phyloP scores from a whole-genome alignment of 2,888 invertebrate genomes.

The Tipula helvola region DNA sequence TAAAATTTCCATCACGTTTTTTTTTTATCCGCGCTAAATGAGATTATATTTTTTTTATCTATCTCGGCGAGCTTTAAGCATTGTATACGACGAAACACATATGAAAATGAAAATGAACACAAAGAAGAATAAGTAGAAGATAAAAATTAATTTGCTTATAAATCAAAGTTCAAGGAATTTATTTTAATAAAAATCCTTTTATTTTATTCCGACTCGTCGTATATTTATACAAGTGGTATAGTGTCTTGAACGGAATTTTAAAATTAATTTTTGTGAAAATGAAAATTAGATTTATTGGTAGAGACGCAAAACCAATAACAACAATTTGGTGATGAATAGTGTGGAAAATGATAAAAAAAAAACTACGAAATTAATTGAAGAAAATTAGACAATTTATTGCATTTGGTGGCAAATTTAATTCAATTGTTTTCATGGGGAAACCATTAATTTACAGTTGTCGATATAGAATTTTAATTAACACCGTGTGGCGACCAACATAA shows the following conservation, averaged over 20 bases:
- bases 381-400: neutral
- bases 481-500: neutral
- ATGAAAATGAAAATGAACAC: neutral
- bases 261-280: conserved; percentile 4
- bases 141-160: conserved; percentile 4
- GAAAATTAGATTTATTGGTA: neutral
- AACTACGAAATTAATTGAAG: neutral
- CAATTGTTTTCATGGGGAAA: neutral
- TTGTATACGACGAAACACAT: neutral
- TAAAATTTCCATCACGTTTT: neutral
- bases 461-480: neutral
- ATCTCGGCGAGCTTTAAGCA: neutral
- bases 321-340: neutral
- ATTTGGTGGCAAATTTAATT: neutral
- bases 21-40: neutral
- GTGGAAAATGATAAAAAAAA: neutral
- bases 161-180: neutral
- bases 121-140: neutral
- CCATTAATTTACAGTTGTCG: neutral
- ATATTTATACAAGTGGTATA: neutral
- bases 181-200: neutral
- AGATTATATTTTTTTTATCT: neutral
- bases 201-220: neutral
- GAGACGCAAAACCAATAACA: neutral
- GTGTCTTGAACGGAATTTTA: neutral